These are phyloP conservation scores for Cabera pusaria DNA, from an alignment of 2,888 invertebrate genomes.

Conservation along the genomic window DNA sequence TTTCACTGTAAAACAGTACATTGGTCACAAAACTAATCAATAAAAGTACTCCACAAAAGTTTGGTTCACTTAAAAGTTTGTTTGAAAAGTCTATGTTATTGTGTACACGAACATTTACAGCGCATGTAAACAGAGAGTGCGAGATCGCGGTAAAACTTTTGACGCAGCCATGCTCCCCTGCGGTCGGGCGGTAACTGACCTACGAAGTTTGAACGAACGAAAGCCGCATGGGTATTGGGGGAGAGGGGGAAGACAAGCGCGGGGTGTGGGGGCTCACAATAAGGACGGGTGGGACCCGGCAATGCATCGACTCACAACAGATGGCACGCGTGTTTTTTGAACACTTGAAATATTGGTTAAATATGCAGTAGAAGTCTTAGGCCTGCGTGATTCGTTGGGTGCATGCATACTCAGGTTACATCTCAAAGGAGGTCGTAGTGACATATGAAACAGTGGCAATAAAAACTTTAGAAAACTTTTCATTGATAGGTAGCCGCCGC, in stretches of 20 bases:
- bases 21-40: conserved; percentile 68
- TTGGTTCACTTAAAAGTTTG: conserved; percentile 61
- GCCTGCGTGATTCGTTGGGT: conserved; percentile 72
- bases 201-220: conserved; percentile 83
- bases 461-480: too few species aligned
- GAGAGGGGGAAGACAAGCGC: conserved; percentile 54
- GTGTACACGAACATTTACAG: conserved; percentile 65
- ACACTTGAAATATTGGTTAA: conserved; percentile 77
- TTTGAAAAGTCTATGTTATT: conserved; percentile 57
- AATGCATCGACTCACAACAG: conserved; percentile 79
- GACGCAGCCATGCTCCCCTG: conserved; percentile 82
- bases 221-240: conserved; percentile 77
- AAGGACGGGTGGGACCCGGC: conserved; percentile 69
- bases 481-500: too few species aligned
- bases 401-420: conserved; percentile 71
- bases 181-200: conserved; percentile 84
- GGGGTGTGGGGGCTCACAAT: conserved; percentile 57
- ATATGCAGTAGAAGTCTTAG: conserved; percentile 73
- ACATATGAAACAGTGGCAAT: conserved; percentile 54
- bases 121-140: conserved; percentile 78
- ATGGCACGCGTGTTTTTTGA: conserved; percentile 82
- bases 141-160: conserved; percentile 77
- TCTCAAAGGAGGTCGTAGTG: conserved; percentile 74
- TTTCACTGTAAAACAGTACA: conserved; percentile 70
- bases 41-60: conserved; percentile 53